phyloP scores from a whole-genome alignment of 2,113 vertebrate genomes.

The Taxidea taxus region DNA sequence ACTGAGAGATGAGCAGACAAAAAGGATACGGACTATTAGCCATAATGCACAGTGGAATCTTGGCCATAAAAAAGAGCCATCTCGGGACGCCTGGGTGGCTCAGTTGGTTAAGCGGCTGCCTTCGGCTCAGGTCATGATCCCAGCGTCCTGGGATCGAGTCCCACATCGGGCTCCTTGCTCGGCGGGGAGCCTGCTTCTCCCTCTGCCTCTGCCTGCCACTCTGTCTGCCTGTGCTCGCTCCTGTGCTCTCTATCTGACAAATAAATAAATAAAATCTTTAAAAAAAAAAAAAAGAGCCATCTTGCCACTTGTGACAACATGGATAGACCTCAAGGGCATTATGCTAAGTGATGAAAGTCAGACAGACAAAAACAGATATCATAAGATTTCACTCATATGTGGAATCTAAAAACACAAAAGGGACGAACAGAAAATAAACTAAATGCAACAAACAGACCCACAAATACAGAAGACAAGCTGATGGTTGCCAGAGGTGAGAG shows the following conservation, averaged over 20 bases:
- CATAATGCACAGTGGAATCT: not conserved
- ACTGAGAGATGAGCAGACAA: not conserved
- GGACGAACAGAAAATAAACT: not conserved
- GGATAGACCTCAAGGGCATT: not conserved
- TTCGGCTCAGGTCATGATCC: too few relatives aligned
- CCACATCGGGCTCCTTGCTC: too few relatives aligned
- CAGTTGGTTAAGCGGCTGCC: too few relatives aligned
- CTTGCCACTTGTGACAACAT: not conserved
- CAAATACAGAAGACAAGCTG: not conserved
- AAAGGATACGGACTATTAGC: not conserved
- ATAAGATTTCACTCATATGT: not conserved
- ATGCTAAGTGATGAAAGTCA: not conserved
- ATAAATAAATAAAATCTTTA: too few relatives aligned
- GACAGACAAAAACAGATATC: not conserved
- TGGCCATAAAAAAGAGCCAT: not conserved
- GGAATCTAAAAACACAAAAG: not conserved
- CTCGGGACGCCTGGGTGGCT: too few relatives aligned
- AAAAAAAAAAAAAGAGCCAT: not conserved
- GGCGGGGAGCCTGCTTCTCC: too few relatives aligned
- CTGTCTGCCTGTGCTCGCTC: too few relatives aligned
- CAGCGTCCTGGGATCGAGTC: too few relatives aligned
- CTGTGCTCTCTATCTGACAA: too few relatives aligned
- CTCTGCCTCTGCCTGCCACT: too few relatives aligned
- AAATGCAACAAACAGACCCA: not conserved
- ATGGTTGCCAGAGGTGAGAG: not conserved